These are phyloP conservation scores for Chaetura pelagica DNA, from an alignment of 2,113 vertebrate genomes.

Conservation along the genomic window DNA sequence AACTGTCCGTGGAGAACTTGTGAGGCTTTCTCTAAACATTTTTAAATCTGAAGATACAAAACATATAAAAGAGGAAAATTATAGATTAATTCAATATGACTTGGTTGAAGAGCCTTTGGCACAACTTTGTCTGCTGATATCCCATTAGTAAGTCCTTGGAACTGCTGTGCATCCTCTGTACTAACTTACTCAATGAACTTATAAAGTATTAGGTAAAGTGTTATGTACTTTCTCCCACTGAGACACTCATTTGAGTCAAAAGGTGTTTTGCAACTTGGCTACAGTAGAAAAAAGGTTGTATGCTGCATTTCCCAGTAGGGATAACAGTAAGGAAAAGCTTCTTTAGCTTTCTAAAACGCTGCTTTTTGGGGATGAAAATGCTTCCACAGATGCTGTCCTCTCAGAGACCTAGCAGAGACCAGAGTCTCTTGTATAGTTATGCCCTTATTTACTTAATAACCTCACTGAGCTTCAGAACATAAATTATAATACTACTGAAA, in stretches of 20 bases:
- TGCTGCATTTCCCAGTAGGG: not conserved
- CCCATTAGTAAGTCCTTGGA: not conserved
- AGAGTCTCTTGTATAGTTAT: not conserved
- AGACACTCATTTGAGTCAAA: not conserved
- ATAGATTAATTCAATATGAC: not conserved
- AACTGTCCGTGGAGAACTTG: not conserved
- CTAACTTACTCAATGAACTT: not conserved
- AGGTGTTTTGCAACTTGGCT: not conserved
- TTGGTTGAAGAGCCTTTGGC: not conserved
- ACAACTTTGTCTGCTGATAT: not conserved
- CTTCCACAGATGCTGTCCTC: constrained; percentile 1
- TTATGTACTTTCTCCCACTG: not conserved
- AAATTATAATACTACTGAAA: constrained; percentile 5
- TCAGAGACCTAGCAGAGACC: not conserved
- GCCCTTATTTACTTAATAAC: not conserved
- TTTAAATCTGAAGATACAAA: not conserved
- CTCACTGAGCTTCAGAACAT: constrained; percentile 2
- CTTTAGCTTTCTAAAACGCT: not conserved
- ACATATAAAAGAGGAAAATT: not conserved
- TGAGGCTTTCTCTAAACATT: not conserved
- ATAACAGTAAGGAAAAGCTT: not conserved
- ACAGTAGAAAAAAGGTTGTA: not conserved
- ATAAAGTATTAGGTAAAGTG: not conserved
- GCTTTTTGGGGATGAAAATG: not conserved
- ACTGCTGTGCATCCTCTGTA: not conserved